phyloP scores from a whole-genome alignment of 2,113 vertebrate genomes.

The Stomatorhinus ivindoensis region DNA sequence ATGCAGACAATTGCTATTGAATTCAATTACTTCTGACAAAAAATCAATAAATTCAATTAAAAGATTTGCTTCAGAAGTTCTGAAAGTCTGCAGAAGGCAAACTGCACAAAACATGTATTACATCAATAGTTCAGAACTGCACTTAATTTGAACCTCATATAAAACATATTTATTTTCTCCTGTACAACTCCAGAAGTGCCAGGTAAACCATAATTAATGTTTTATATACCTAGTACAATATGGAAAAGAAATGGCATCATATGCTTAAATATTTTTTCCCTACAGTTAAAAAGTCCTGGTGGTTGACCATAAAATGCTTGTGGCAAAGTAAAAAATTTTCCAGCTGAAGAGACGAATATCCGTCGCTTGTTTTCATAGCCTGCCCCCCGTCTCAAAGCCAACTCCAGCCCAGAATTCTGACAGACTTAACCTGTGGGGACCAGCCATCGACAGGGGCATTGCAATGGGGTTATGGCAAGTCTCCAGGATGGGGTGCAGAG shows the following conservation, averaged over 20 bases:
- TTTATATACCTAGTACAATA: neutral
- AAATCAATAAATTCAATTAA: neutral
- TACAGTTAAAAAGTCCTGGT: neutral
- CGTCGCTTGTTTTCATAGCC: neutral
- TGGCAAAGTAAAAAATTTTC: slow-evolving; percentile 1
- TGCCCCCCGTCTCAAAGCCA: neutral
- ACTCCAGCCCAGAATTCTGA: neutral
- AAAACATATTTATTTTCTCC: neutral
- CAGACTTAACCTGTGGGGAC: neutral
- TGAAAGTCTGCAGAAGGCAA: neutral
- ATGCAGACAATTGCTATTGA: neutral
- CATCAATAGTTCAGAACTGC: neutral
- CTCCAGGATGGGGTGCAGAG: neutral
- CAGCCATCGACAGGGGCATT: neutral
- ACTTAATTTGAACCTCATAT: neutral
- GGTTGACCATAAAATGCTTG: neutral
- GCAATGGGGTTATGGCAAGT: neutral
- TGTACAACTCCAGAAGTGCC: neutral
- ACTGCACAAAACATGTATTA: neutral
- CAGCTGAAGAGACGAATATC: neutral
- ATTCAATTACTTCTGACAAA: neutral
- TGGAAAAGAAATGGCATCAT: neutral
- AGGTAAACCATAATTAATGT: neutral
- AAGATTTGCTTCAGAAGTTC: neutral
- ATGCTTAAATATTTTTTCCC: neutral